phyloP scores from a whole-genome alignment of 2,797 vertebrate genomes.

The Choloepus didactylus region DNA sequence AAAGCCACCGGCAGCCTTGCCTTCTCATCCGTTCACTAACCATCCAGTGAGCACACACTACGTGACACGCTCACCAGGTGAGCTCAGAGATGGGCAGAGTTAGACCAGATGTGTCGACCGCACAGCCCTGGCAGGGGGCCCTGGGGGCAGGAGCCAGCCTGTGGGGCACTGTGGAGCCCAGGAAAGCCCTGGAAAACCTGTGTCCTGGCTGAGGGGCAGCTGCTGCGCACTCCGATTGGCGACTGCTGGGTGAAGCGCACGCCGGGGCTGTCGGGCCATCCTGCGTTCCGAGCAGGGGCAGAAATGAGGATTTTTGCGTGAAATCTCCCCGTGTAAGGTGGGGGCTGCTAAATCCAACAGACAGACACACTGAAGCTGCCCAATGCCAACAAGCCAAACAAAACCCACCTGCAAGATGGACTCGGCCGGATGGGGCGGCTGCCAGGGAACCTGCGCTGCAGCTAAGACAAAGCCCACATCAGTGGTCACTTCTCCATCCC shows the following conservation, averaged over 20 bases:
- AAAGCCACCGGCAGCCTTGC: background rate
- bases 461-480: background rate
- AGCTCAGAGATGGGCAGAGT: too few relatives aligned
- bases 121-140: background rate
- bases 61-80: background rate
- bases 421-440: fast-evolving
- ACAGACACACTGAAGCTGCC: background rate
- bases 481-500: background rate
- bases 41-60: background rate
- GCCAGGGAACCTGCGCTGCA: background rate
- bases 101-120: too few relatives aligned
- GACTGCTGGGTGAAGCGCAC: background rate
- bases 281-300: too few relatives aligned
- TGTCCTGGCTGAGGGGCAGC: background rate
- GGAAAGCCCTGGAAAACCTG: background rate
- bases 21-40: background rate
- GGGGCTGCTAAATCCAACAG: background rate
- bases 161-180: background rate
- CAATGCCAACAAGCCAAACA: background rate
- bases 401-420: background rate
- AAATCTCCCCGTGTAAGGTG: background rate
- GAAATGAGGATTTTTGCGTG: background rate
- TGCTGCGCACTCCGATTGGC: background rate
- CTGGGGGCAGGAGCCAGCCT: background rate
- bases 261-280: fast-evolving